A percentile compares a stretch with the other conserved stretches of the same genome.
Conservation (phyloP, 2,888 invertebrate genomes). For the Drosophila austrosaltans region DNA sequence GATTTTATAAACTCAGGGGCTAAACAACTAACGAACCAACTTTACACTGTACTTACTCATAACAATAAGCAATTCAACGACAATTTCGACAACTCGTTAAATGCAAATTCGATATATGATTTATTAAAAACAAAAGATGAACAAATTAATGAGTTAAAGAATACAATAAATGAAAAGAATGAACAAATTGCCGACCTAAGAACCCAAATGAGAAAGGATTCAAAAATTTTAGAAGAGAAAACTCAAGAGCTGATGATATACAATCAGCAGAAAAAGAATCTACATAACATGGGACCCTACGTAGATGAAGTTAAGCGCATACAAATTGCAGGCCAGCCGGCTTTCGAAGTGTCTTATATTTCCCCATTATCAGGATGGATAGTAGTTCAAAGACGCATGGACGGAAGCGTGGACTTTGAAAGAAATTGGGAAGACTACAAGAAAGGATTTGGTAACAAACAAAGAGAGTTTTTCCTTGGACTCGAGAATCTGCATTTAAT, state of each 20-base stretch:
- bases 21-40: no score
- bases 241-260: no score
- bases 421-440: no score
- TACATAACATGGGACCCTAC: neutral
- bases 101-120: no score
- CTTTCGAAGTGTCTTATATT: constrained; percentile 5
- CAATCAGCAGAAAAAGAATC: neutral
- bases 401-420: neutral
- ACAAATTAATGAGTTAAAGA: no score
- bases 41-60: no score
- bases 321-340: neutral
- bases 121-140: no score
- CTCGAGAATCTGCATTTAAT: constrained; percentile 20
- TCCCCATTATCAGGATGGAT: constrained; percentile 16
- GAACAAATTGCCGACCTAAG: neutral
- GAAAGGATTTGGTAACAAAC: no score
- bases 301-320: neutral
- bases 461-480: constrained; percentile 21
- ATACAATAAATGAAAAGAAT: no score
- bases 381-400: constrained; percentile 10
- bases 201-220: neutral
- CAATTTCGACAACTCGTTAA: no score
- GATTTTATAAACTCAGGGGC: no score
- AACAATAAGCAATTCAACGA: no score
- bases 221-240: neutral